Conservation (phyloP, 2,888 invertebrate species). For the Aspidapion aeneum region DNA sequence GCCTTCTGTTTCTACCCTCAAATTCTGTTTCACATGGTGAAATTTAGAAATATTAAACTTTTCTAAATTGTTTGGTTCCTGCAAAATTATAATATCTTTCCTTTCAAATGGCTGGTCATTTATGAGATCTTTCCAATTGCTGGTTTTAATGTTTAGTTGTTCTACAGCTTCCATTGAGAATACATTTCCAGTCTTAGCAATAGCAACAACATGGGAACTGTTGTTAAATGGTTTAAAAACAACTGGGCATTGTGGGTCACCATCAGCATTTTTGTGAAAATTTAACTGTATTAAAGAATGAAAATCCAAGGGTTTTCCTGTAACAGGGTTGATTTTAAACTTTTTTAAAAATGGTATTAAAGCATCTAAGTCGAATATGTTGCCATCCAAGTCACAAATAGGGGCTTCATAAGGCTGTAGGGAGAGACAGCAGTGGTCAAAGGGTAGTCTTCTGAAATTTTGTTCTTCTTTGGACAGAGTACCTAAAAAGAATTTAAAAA, state of each 20-base stretch:
- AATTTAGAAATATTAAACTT: constrained; percentile 96
- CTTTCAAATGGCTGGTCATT: constrained; percentile 84
- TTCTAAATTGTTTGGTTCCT: constrained; percentile 82
- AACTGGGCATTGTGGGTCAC: constrained; percentile 89
- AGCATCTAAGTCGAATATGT: constrained; percentile 88
- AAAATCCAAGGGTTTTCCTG: constrained; percentile 81
- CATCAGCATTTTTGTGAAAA: constrained; percentile 82
- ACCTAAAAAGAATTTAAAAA: constrained; percentile 10
- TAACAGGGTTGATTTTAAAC: constrained; percentile 91
- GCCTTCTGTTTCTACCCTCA: constrained; percentile 85
- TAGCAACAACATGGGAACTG: constrained; percentile 89
- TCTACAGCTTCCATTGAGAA: constrained; percentile 94
- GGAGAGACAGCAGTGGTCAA: constrained; percentile 87
- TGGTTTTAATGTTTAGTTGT: constrained; percentile 91
- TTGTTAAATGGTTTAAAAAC: constrained; percentile 90
- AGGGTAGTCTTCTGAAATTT: constrained; percentile 88
- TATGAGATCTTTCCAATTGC: constrained; percentile 91
- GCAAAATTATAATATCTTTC: constrained; percentile 88
- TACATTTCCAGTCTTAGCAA: constrained; percentile 91
- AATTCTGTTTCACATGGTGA: constrained; percentile 89
- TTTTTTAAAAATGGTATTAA: constrained; percentile 85
- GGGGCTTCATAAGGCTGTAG: constrained; percentile 91
- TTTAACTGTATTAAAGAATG: constrained; percentile 82
- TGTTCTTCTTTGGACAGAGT: constrained; percentile 66
- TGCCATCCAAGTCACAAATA: constrained; percentile 85